Evolutionary conservation across 2,113 vertebrate species (phyloP), one percentile per base, ranked within the genome.

Genomic region (Columba janthina): DNA sequence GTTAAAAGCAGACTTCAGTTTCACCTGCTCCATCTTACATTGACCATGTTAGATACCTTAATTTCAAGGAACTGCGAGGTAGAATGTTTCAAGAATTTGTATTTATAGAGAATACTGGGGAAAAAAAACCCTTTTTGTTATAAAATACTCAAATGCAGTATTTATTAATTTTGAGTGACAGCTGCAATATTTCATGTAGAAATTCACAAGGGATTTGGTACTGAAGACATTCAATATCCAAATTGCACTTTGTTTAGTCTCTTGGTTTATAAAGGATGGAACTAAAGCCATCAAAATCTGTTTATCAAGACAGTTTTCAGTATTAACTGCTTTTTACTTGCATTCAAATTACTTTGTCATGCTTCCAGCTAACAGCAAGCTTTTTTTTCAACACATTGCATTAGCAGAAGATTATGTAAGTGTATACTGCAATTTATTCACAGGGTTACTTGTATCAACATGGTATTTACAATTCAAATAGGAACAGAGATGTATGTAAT

Each of bases 381-480:
- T 5, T 80, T 79, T 93, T 91, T 92, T 92, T 36, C 61, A 38
- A 48, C 66, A 44, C 40, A 87, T 89, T 10, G 24, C 40, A 56
- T 91, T 82, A 62, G n/a, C 74, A 89, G 74, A 82, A 65, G 53
- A 82, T 94, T 93, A 91, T 85, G 21, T 77, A 94, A 96, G 72
- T 65, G 54, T 66, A 31, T 88, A 22, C 50, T 83, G 85, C 25
- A 61, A 72, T 8, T 92, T 92, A 88, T 44, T 92, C 77, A 65
- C 70, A 54, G 78, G 20, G 44, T 91, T 91, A 77, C 44, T 96
- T 69, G 44, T 88, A 96, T 86, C 84, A 94, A 60, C 54, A 53
- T 29, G 40, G 62, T 85, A 87, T 96, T 95, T 96, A 85, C 91
- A 89, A 79, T 91, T 89, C 84, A 89, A 61, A 93, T 78, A 85